Evolutionary conservation across 1,140 invertebrate species (phyloP).

Genomic region (Listronotus oregonensis): DNA sequence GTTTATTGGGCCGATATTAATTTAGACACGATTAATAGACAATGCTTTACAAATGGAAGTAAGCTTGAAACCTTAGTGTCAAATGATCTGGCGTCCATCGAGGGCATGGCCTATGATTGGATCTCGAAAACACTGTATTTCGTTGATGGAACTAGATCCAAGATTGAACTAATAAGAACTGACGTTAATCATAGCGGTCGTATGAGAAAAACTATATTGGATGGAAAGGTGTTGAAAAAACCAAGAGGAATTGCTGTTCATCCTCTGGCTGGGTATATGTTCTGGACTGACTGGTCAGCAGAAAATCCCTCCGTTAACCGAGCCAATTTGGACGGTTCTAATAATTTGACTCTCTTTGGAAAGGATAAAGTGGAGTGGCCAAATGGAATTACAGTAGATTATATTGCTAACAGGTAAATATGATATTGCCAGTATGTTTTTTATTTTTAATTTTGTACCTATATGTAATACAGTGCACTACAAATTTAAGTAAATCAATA

Average conservation of each 20-base stretch:
- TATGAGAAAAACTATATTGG: constrained; percentile 78
- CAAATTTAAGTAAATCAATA: too few relatives aligned
- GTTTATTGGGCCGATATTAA: constrained; percentile 89
- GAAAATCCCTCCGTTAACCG: constrained; percentile 78
- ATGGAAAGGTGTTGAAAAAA: constrained; percentile 72
- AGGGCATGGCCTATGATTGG: constrained; percentile 94
- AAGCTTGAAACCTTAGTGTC: constrained; percentile 69
- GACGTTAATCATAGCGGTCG: constrained; percentile 69
- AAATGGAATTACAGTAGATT: constrained; percentile 86
- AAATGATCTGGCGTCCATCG: constrained; percentile 78
- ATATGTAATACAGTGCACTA: too few relatives aligned
- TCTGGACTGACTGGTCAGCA: constrained; percentile 92
- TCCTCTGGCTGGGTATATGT: constrained; percentile 81
- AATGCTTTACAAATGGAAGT: constrained; percentile 73
- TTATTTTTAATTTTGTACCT: too few relatives aligned
- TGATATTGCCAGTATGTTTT: too few relatives aligned
- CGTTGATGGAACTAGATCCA: constrained; percentile 78
- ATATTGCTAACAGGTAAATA: constrained; percentile 66
- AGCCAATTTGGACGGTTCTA: constrained; percentile 82
- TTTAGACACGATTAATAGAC: constrained; percentile 76
- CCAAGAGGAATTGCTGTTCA: constrained; percentile 89
- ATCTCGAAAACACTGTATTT: constrained; percentile 91
- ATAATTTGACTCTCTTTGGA: constrained; percentile 72
- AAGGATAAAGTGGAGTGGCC: constrained; percentile 78
- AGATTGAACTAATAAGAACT: constrained; percentile 80